Percentiles rank a stretch among this genome's conserved stretches.
phyloP scores from a whole-genome alignment of 1,140 invertebrate species.

The Drosophila pruinosa region DNA sequence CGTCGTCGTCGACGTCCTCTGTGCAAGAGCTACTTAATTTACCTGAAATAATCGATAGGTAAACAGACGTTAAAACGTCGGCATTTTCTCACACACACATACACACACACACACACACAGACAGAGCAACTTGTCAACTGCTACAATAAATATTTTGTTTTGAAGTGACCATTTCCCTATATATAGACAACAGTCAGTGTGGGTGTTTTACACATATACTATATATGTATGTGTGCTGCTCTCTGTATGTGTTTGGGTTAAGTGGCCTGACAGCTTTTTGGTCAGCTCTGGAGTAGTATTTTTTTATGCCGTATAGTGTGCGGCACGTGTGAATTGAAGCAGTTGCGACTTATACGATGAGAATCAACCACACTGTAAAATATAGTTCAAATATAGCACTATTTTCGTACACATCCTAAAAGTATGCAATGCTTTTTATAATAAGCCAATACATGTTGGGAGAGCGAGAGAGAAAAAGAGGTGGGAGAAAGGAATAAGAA shows the following conservation, averaged over 20 bases:
- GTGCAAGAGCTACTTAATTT: constrained; percentile 77
- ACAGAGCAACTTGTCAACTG: constrained; percentile 61
- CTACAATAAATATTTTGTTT: constrained; percentile 81
- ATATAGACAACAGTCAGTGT: constrained; percentile 21
- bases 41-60: constrained; percentile 81
- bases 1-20: constrained; percentile 28
- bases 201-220: neutral
- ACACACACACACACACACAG: neutral
- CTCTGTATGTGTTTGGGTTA: constrained; percentile 39
- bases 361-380: constrained; percentile 31
- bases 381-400: neutral
- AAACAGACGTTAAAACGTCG: constrained; percentile 79
- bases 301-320: constrained; percentile 2
- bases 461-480: neutral
- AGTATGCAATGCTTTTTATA: constrained; percentile 49
- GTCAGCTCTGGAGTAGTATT: constrained; percentile 6
- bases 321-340: constrained; percentile 63
- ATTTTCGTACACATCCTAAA: constrained; percentile 40
- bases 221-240: neutral
- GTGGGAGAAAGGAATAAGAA: neutral
- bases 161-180: constrained; percentile 55
- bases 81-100: constrained; percentile 62
- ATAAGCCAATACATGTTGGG: neutral
- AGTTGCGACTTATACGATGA: constrained; percentile 47
- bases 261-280: constrained; percentile 57